Percentiles rank a stretch among this genome's conserved stretches.
These are phyloP conservation scores for Tridacna crocea DNA, from an alignment of 2,888 invertebrate species.

Conservation along the genomic window DNA sequence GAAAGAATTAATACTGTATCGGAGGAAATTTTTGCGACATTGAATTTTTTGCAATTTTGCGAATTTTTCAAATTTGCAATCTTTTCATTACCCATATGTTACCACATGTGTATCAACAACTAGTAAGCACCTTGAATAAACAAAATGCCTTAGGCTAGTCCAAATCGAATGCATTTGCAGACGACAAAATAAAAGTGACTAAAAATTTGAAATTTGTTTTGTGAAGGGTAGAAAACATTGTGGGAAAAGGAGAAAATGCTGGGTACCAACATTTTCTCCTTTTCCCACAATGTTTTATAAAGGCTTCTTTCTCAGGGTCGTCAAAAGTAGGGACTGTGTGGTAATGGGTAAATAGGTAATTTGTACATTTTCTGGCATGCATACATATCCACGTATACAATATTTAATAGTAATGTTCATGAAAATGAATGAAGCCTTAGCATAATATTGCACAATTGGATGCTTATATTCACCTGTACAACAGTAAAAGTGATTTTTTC, in stretches of 20 bases:
- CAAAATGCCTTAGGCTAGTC: neutral
- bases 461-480: neutral
- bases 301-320: neutral
- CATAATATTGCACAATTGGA: neutral
- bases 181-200: neutral
- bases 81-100: too few species aligned
- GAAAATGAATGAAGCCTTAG: neutral
- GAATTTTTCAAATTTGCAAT: too few species aligned
- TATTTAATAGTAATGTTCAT: neutral
- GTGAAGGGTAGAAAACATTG: neutral
- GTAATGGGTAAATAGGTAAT: neutral
- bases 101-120: too few species aligned
- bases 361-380: too few species aligned
- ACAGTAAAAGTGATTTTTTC: neutral
- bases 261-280: neutral
- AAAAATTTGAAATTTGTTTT: neutral
- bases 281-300: neutral
- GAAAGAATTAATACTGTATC: too few species aligned
- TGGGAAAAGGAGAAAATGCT: slow-evolving; percentile 1
- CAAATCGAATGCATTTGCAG: neutral
- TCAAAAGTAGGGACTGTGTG: neutral
- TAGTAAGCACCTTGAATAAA: too few species aligned
- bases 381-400: too few species aligned
- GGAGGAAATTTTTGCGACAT: too few species aligned
- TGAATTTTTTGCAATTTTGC: too few species aligned